These are phyloP conservation scores for Perognathus longimembris DNA, from an alignment of 2,113 vertebrate species.

Conservation along the genomic window DNA sequence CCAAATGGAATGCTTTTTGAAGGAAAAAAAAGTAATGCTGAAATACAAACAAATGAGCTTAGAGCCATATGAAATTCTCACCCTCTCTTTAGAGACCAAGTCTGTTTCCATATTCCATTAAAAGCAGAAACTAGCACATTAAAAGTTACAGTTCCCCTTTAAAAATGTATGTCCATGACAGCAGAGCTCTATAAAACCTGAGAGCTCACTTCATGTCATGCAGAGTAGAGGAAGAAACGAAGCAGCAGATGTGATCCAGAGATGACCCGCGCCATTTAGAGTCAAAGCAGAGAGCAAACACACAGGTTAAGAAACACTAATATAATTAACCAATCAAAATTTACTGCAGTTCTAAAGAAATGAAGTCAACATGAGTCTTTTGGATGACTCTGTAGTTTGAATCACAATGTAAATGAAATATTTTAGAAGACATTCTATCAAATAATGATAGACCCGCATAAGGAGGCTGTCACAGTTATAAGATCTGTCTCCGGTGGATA, in stretches of 20 bases:
- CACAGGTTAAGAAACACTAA: conserved; percentile 67
- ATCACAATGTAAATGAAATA: conserved; percentile 77
- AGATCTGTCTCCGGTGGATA: conserved; percentile 86
- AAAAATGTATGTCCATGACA: conserved; percentile 49
- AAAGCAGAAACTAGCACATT: conserved; percentile 67
- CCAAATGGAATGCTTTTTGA: conserved; percentile 55
- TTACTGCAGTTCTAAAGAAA: conserved; percentile 72
- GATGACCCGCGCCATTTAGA: conserved; percentile 72
- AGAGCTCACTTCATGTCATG: conserved; percentile 51
- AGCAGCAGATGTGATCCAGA: conserved; percentile 55
- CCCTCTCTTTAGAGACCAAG: conserved; percentile 36
- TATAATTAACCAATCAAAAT: conserved; percentile 43
- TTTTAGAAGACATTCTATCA: conserved; percentile 84
- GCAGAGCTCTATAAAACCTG: conserved; percentile 35
- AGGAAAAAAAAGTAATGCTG: conserved; percentile 37
- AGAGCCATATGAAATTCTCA: conserved; percentile 63
- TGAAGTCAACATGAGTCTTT: conserved; percentile 76
- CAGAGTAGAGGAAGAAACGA: conserved; percentile 71
- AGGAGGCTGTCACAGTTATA: conserved; percentile 89
- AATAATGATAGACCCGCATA: conserved; percentile 88
- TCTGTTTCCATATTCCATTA: conserved; percentile 55
- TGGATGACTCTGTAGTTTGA: conserved; percentile 72
- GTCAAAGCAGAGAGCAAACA: conserved; percentile 70
- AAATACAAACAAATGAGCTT: conserved; percentile 39
- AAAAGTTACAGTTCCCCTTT: conserved; percentile 61